Evolutionary conservation across 2,888 invertebrate species (phyloP), one percentile per base, ranked within the genome.

Genomic region (Megaustenia siamemsis): DNA sequence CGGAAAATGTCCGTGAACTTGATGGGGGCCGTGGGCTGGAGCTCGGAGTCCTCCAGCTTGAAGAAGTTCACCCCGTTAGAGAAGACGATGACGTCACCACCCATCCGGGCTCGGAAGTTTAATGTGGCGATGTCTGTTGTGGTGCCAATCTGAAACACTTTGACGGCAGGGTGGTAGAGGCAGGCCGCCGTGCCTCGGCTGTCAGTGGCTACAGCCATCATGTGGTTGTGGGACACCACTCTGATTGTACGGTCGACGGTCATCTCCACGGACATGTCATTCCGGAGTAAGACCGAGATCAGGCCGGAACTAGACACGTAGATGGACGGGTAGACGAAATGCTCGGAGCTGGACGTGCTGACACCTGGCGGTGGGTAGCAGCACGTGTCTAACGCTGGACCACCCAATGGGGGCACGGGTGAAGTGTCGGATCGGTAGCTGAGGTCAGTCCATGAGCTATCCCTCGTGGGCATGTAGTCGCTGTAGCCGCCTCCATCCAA

Each of bases 231-330:
- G 83, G 93, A 93, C 43, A 94, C 93, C 49, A 94, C 90, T 6
- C 94, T 92, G 45, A 94, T 90, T 4, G 93, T 92, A 35, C 92
- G 89, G 87, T 94, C 94, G 15, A 93, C 89, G 24, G 94, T 93
- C 90, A 94, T 92, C 86, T 94, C 94, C 12, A 94, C 92, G 18
- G 93, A 90, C 18, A 94, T 91, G 76, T 93, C 93, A 80, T 92
- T 86, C 18, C 92, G 89, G 83, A 94, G 90, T 24, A 94, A 88
- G 0, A 94, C 92, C 18, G 94, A 94, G 28, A 94, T 92, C 6
- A 93, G 91, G 21, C 94, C 94, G 12, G 93, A 92, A 24, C 93
- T 92, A 0, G 94, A 92, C 43, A 94, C 92, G 85, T 93, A 93
- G 12, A 94, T 90, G 63, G 93, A 90, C 6, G 94, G 94, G 84